Conservation (phyloP, 1,140 invertebrate genomes). For the Bombus huntii region DNA sequence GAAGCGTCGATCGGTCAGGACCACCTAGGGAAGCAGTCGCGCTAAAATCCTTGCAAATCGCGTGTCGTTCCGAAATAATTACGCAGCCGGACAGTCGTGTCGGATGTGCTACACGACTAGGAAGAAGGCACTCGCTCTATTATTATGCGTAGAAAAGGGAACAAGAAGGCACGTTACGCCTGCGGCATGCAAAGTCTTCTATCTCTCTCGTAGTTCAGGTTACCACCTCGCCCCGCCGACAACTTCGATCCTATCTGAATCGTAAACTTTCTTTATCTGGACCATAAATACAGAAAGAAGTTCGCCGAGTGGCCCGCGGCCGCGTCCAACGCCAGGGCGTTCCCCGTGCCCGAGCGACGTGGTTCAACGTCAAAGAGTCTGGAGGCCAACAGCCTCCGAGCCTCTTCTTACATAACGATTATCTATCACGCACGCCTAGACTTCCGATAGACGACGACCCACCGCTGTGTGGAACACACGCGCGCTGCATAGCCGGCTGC, state of each 20-base stretch:
- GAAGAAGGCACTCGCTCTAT: neutral
- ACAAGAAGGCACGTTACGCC: neutral
- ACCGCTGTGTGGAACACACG: neutral
- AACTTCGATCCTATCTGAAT: constrained; percentile 36
- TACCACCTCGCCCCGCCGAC: neutral
- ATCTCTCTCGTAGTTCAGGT: neutral
- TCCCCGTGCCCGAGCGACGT: constrained; percentile 9
- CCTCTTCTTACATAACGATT: constrained; percentile 67
- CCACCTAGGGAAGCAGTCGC: neutral
- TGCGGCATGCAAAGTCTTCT: neutral
- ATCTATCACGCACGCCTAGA: constrained; percentile 65
- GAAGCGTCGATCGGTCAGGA: neutral
- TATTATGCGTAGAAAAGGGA: constrained; percentile 31
- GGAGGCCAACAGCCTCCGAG: constrained; percentile 62
- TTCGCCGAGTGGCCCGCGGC: constrained; percentile 1
- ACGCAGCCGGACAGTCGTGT: neutral
- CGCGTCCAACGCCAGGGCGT: neutral
- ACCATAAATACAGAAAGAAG: constrained; percentile 42
- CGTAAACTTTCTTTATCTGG: constrained; percentile 43
- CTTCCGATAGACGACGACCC: constrained; percentile 61
- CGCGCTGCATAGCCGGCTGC: neutral
- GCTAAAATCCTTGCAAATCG: neutral
- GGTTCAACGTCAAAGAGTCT: neutral
- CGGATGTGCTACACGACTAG: neutral
- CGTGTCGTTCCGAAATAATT: constrained; percentile 12